Base-by-base conservation (phyloP, 1,140 invertebrate genomes). In the Diorhabda carinulata region DNA sequence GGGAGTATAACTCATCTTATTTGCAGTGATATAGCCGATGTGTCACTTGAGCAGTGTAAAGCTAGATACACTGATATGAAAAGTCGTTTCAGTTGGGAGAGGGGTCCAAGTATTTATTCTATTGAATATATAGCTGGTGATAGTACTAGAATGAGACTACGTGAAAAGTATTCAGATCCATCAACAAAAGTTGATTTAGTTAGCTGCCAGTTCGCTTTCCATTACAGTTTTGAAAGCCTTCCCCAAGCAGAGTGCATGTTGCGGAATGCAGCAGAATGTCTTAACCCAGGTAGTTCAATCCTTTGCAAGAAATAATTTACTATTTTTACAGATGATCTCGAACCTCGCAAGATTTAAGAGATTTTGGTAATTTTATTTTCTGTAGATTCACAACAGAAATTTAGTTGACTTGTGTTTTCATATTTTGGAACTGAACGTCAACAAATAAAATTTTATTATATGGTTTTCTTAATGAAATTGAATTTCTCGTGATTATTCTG, bases 131-230 rank as follows among this genome's bases (percentile, higher is more conserved):
- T 99, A 78, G 85, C 89, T 61, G 92, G 92, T 43, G 97, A 99
- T 80, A 95, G 92, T 74, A 95, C 94, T 43, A 93, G 91, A 85
- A 92, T 94, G 69, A 86, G 88, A 41, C 81, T 97, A 2, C 86
- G 89, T 64, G 87, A 86, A 73, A 84, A 85, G 69, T 95, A 90
- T 76, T 84, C 86, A 73, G 89, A 95, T 81, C 86, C 89, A 4
- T 89, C 89, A 52, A 87, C 91, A 9, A 85, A 89, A 75, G 87
- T 99, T 77, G 94, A 99, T 82, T 75, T 99, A 3, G 92, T 95
- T 0, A 98, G 94, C 76, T 98, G 96, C 81, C 98, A 99, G 82
- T 99, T 99, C 88, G 92, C 96, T 40, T 92, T 99, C 76, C 94
- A 96, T 82, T 99, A 99, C 76, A 92, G 92, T 77, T 99, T 99